Evolutionary conservation across 2,888 invertebrate genomes (phyloP), one percentile per base, ranked within the genome.

Genomic region (Priapulus caudatus): DNA sequence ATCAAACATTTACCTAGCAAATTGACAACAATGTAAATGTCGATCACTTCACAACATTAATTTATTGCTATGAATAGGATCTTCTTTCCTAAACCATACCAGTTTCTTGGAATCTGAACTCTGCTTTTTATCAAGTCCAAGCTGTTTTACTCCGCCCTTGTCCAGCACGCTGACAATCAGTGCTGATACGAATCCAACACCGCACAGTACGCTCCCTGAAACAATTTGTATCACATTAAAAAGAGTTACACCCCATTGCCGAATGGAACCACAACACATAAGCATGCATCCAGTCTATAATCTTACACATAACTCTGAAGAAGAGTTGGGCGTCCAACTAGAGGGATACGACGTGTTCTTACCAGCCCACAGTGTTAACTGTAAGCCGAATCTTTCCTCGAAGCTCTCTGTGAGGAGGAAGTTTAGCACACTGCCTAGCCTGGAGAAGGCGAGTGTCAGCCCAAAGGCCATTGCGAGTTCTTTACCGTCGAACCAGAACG

Each of bases 381-480:
- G 52, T 5, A 72, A 59, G 23, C 71, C 71, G 61, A 63, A 64
- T 2, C 51, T 23, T 23, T 63, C 59, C 48, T 63, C 63, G 59
- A 72, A 65, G 23, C 56, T 61, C 47, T 65, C 63, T 2, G 72
- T 70, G 1, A 70, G 52, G 52, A 71, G 64, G 56, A 72, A 72
- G 57, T 72, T 72, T 2, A 72, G 63, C 2, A 72, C 72, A 61
- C 69, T 70, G 5, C 70, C 72, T 15, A 71, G 63, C 23, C 72
- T 57, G 2, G 71, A 71, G 57, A 71, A 69, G 3, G 71, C 68
- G 24, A 72, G 57, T 2, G 70, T 70, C 45, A 68, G 61, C 45
- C 72, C 71, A 63, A 72, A 72, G 1, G 72, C 72, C 58, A 72
- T 58, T 5, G 71, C 71, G 44, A 72, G 55, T 57, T 72, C 72